Base-by-base conservation (phyloP, 2,113 vertebrate species). In the Pelobates fuscus region DNA sequence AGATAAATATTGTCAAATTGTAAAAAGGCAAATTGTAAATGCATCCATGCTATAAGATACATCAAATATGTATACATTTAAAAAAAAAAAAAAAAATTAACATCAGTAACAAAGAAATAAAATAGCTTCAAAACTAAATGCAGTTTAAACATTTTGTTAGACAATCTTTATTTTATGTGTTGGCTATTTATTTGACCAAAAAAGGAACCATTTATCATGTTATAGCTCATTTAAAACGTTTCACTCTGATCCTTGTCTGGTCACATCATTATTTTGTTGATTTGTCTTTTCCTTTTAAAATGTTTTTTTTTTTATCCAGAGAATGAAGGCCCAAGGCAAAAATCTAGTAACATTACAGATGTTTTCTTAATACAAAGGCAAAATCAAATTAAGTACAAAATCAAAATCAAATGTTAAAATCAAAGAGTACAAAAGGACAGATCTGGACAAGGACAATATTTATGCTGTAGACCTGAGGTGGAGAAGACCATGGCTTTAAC, bases 301-400 rank as follows among this genome's bases (percentile, higher is more conserved):
- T n/a, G n/a, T n/a, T n/a, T n/a, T 8, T 46, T 66, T 55, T 60
- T 80, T 54, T 46, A 76, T 64, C 32, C 43, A 26, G 58, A 1
- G 6, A 71, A 67, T 67, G 61, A 23, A 4, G 64, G 46, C 30
- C 70, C 60, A 30, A 78, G 77, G 59, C 80, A 69, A 41, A 25
- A 62, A 77, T 8, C 79, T 32, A 26, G 82, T 55, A 0, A 23
- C 15, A 79, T 32, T n/a, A 52, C 29, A 64, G 2, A 2, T 76
- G 21, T 59, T 81, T 81, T 77, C 67, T 66, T 65, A 54, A 44
- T 0, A 76, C 18, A 0, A 20, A 63, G 24, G 1, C 70, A 21
- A 80, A 8, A 66, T 67, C 0, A 82, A 82, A 80, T 69, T 63
- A 69, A 80, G n/a, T n/a, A n/a, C n/a, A n/a, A n/a, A n/a, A n/a